Conservation (phyloP, 2,113 vertebrate genomes). For the Poecilia latipinna region DNA sequence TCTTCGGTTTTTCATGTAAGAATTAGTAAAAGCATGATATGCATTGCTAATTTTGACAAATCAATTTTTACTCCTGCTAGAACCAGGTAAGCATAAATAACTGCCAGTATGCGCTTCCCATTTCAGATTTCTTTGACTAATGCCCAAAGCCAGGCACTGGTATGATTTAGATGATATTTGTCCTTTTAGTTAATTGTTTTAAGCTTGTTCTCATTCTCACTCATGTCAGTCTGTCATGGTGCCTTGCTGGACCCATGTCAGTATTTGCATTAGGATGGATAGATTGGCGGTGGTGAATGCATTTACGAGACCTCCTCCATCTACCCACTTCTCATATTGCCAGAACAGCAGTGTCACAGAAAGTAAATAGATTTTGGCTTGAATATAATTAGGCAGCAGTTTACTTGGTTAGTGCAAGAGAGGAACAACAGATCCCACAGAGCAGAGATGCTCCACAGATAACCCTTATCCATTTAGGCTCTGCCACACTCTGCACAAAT, state of each 20-base stretch:
- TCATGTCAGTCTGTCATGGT: conserved; percentile 71
- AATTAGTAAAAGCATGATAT: conserved; percentile 15
- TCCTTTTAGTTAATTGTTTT: conserved; percentile 82
- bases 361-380: conserved; percentile 71
- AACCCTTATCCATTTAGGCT: conserved; percentile 77
- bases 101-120: conserved; percentile 20
- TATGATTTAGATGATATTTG: conserved; percentile 77
- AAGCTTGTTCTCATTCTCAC: conserved; percentile 64
- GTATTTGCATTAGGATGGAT: conserved; percentile 67
- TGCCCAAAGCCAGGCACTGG: conserved; percentile 22
- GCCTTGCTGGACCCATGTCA: conserved; percentile 64
- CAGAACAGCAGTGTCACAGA: conserved; percentile 64
- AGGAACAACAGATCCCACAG: conserved; percentile 73
- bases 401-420: conserved; percentile 75
- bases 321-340: conserved; percentile 49
- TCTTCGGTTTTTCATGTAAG: no score
- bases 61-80: conserved; percentile 38
- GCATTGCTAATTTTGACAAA: conserved; percentile 19
- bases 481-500: conserved; percentile 66
- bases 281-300: conserved; percentile 54
- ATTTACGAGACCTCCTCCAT: conserved; percentile 54
- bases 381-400: conserved; percentile 75
- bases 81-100: conserved; percentile 51
- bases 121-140: conserved; percentile 23
- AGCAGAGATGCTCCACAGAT: conserved; percentile 75